Evolutionary conservation across 2,113 vertebrate species (phyloP), one percentile per base, ranked within the genome.

Genomic region (Prionailurus bengalensis): DNA sequence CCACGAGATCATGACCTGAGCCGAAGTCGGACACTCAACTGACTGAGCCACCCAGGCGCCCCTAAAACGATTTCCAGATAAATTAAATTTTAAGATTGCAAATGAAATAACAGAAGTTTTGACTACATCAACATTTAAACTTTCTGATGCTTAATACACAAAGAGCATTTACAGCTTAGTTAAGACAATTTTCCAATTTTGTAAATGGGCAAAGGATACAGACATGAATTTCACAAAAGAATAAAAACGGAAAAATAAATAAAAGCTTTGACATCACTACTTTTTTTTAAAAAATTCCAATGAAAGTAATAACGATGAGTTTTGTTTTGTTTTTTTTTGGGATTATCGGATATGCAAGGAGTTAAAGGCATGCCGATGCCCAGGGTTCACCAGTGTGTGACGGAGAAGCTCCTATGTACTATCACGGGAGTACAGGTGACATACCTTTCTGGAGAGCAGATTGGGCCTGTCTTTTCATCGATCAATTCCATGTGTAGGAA

Each of bases 1-100:
- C 19, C 19, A 0, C 7, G 55, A 58, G 58, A 61, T 3, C 58
- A 25, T 23, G 58, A 61, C 58, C 58, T 61, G 58, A 61, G 8
- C 21, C 8, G 8, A 61, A 23, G 58, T 61, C 21, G 3, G 21
- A 25, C 7, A 3, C 19, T 25, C 17, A 61, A 61, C 21, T 3
- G 7, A 17, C 55, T 21, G 58, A 61, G 58, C 58, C 58, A 61
- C 21, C 58, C 7, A 61, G 58, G 58, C 3, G 8, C 58, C 58
- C 58, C 0, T 66, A 79, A 95, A 97, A 84, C 36, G 2, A 93
- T 42, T 71, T 81, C 65, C 63, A 68, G 27, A 48, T 90, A 29
- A 93, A 89, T 90, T 39, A 55, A 81, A 84, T 48, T 79, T 89
- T 76, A 92, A 51, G 45, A 86, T 58, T 83, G 91, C 79, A 89